Evolutionary conservation across 2,888 invertebrate species (phyloP).

Genomic region (Sinohyriopsis cumingii): DNA sequence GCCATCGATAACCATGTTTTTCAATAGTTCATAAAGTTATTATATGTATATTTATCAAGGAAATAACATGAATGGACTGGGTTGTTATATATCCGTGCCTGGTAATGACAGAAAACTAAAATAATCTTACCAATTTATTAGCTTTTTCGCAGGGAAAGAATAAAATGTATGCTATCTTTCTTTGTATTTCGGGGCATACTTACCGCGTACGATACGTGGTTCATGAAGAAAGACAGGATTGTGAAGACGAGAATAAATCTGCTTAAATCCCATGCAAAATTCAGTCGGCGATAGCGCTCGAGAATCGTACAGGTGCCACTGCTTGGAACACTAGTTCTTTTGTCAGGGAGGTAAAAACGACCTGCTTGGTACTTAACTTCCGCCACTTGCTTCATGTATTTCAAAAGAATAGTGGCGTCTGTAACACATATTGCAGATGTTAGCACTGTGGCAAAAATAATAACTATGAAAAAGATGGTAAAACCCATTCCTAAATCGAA

Average conservation of each 20-base stretch:
- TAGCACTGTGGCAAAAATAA: slow-evolving; percentile 39
- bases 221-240: slow-evolving; percentile 33
- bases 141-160: no score
- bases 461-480: slow-evolving; percentile 43
- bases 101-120: no score
- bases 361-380: slow-evolving; percentile 54
- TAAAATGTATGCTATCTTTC: no score
- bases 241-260: slow-evolving; percentile 45
- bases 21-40: no score
- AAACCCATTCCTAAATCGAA: slow-evolving; percentile 48
- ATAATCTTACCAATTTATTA: no score
- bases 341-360: slow-evolving; percentile 46
- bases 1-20: no score
- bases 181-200: slow-evolving; percentile 20
- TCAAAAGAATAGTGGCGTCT: slow-evolving; percentile 49
- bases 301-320: slow-evolving; percentile 40
- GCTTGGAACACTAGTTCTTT: slow-evolving; percentile 29
- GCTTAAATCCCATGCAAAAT: slow-evolving; percentile 57
- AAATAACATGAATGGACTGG: no score
- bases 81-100: no score
- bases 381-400: slow-evolving; percentile 48
- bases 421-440: slow-evolving; percentile 41
- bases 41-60: no score
- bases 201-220: slow-evolving; percentile 55
- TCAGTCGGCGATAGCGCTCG: slow-evolving; percentile 51